A percentile compares a stretch with the other conserved stretches of the same genome.
Evolutionary conservation across 2,113 vertebrate genomes (phyloP).

Genomic region (Burhinus bistriatus): DNA sequence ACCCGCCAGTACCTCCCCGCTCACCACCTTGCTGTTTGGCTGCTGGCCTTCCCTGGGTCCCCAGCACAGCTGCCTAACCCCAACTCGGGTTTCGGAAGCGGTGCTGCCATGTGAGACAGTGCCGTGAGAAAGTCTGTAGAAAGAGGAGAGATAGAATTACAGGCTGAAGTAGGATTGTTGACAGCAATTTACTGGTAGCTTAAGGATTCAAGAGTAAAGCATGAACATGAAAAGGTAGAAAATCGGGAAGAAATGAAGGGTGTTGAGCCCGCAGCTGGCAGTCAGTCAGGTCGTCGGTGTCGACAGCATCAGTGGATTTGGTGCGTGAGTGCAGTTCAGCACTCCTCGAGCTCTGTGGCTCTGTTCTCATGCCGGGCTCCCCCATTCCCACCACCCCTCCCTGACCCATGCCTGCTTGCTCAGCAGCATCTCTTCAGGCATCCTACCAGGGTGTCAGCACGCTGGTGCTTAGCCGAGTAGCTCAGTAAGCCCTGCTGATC

Average conservation of each 20-base stretch:
- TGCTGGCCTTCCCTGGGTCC: accelerated
- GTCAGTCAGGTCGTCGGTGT: no score
- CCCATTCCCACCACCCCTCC: background rate
- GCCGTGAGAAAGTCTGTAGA: accelerated
- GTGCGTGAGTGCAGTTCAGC: background rate
- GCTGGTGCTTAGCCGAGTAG: background rate
- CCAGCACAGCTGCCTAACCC: background rate
- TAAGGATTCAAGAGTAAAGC: background rate
- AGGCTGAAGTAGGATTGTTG: background rate
- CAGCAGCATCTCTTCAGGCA: background rate
- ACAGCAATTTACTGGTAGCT: background rate
- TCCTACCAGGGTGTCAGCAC: background rate
- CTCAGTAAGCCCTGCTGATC: background rate
- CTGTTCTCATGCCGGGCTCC: background rate
- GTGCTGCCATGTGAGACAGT: accelerated
- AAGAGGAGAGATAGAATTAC: background rate
- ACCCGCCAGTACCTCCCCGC: background rate
- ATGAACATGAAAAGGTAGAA: background rate
- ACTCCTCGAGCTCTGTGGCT: background rate
- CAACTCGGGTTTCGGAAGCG: accelerated
- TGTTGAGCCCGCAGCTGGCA: background rate
- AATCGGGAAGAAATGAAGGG: accelerated
- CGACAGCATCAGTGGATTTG: accelerated
- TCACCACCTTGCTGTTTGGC: accelerated
- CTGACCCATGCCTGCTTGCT: accelerated